phyloP scores from a whole-genome alignment of 2,113 vertebrate species.

The Haliaeetus leucogaster region DNA sequence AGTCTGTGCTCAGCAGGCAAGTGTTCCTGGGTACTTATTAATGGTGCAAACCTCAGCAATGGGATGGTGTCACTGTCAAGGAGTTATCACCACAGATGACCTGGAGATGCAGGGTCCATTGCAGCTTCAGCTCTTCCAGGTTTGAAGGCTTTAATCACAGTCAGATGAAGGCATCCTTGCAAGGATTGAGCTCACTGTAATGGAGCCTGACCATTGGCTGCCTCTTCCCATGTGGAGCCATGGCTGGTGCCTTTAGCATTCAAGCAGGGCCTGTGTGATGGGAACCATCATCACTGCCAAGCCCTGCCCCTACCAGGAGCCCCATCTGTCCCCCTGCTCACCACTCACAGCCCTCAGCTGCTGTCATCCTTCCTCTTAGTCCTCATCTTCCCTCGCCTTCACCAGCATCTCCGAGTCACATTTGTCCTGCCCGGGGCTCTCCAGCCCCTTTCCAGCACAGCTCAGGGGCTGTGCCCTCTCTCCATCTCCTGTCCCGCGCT shows the following conservation, averaged over 20 bases:
- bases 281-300: neutral
- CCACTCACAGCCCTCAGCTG: neutral
- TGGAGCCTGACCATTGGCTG: neutral
- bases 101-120: neutral
- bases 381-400: fast-evolving
- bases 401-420: neutral
- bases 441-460: neutral
- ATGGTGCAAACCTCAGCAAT: neutral
- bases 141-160: neutral
- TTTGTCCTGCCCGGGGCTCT: neutral
- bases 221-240: neutral
- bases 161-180: neutral
- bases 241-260: neutral
- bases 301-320: neutral
- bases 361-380: neutral
- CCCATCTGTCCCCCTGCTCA: neutral
- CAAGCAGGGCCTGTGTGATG: too few species aligned
- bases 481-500: neutral
- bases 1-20: neutral
- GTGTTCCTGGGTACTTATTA: fast-evolving
- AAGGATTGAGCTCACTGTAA: neutral
- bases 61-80: neutral
- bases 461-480: neutral
- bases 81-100: neutral
- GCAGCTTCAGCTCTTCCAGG: neutral